Evolutionary conservation across 2,888 invertebrate species (phyloP), one percentile per base, ranked within the genome.

Genomic region (Polymixis lichenea): DNA sequence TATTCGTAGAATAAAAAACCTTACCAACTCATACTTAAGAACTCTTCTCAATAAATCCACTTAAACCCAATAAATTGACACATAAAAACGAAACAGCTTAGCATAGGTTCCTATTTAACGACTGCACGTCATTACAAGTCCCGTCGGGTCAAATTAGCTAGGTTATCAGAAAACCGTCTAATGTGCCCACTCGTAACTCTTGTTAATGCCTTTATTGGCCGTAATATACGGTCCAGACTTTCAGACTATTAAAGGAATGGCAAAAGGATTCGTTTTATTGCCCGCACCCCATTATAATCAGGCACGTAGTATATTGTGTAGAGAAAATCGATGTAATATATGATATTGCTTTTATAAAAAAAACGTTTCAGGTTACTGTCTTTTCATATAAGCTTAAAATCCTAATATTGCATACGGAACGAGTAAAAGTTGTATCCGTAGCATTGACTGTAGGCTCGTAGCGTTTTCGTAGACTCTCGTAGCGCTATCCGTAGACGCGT

Each of bases 221-320:
- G 68, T 86, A 79, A 86, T 69, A 72, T 86, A 72, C 51, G 86
- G 78, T 77, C 86, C 86, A 83, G 72, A 77, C 86, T 83, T 83
- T 69, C 49, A 82, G 86, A 78, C 86, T 83, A 72, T 83, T 86
- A 86, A 83, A 86, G 83, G 68, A 86, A 83, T 72, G 70, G 77
- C 56, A 53, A 82, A 86, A 74, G 83, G 83, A 82, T 83, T 74
- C 78, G 71, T 86, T 83, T 86, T 83, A 83, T 83, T 77, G 77
- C 86, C 62, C 74, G 65, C 86, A 86, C 83, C 86, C 83, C 83
- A 86, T 86, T 83, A 83, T 86, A 86, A 77, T 77, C 83, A 82
- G 86, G 78, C 78, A 86, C 83, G 86, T 86, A 74, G 73, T 64
- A 38, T 72, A 83, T 83, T 86, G 83, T 86, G 60, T 60, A 28